These are phyloP conservation scores for Hyppa rectilinea DNA, from an alignment of 2,888 invertebrate genomes.

Conservation along the genomic window DNA sequence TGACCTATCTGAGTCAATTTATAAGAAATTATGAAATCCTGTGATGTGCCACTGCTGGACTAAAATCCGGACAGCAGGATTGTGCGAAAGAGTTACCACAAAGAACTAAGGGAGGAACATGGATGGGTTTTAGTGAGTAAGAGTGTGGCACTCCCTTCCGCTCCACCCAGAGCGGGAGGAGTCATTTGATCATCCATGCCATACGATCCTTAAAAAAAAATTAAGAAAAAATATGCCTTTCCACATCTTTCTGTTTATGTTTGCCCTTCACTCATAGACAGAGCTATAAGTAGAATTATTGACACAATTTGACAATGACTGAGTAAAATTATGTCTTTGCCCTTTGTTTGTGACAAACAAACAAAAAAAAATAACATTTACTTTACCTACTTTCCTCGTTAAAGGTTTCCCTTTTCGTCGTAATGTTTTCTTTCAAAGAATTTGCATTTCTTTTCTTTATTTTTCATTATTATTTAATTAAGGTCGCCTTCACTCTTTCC, in stretches of 20 bases:
- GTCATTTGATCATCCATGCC: too few relatives aligned
- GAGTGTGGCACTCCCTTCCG: too few relatives aligned
- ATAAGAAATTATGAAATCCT: too few relatives aligned
- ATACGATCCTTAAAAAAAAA: too few relatives aligned
- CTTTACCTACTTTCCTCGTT: constrained; percentile 13
- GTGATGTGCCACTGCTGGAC: too few relatives aligned
- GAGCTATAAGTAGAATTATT: not conserved
- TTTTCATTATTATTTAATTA: constrained; percentile 41
- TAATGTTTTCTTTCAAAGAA: constrained; percentile 37
- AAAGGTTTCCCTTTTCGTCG: constrained; percentile 28
- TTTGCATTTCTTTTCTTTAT: constrained; percentile 35
- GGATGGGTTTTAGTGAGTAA: too few relatives aligned
- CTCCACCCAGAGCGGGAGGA: too few relatives aligned
- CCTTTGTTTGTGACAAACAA: constrained; percentile 22
- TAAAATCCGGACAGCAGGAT: too few relatives aligned
- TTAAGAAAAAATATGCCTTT: too few relatives aligned
- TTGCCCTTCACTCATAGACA: constrained; percentile 10
- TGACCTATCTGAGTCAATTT: constrained; percentile 14
- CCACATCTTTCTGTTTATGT: too few relatives aligned
- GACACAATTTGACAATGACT: constrained; percentile 19
- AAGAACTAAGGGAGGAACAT: too few relatives aligned
- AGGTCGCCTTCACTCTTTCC: constrained; percentile 43
- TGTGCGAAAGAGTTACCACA: too few relatives aligned
- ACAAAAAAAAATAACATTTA: constrained; percentile 35
- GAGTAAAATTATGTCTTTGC: not conserved